Evolutionary conservation across 1,140 invertebrate genomes (phyloP).

Genomic region (Drosophila kohkoa): DNA sequence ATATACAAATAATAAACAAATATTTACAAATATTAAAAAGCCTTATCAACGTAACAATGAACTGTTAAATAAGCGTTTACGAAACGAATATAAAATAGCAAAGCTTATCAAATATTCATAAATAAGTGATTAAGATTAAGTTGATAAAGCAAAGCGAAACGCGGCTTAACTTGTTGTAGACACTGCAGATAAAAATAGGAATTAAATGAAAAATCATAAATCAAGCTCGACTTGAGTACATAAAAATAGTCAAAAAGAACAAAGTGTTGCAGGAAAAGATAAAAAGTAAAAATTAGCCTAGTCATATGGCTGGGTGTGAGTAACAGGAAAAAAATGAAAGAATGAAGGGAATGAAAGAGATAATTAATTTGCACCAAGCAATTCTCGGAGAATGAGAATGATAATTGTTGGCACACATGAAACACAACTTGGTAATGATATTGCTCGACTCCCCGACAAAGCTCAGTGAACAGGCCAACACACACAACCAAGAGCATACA

Average conservation of each 20-base stretch:
- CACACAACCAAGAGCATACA: constrained; percentile 35
- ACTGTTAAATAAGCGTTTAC: background rate
- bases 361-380: constrained; percentile 66
- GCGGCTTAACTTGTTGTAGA: background rate
- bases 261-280: background rate
- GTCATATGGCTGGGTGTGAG: background rate
- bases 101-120: no score
- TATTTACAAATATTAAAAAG: background rate
- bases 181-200: background rate
- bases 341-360: constrained; percentile 3
- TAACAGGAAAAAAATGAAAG: constrained; percentile 1
- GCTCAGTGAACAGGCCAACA: constrained; percentile 19
- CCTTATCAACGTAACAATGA: background rate
- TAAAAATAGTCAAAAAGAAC: background rate
- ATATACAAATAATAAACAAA: background rate
- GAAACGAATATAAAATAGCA: background rate
- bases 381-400: constrained; percentile 63
- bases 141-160: background rate
- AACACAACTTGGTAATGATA: constrained; percentile 64
- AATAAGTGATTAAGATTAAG: background rate
- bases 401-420: constrained; percentile 71
- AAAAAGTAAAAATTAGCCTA: constrained; percentile 9
- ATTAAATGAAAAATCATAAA: constrained; percentile 15
- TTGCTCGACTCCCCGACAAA: constrained; percentile 28
- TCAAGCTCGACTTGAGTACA: background rate